phyloP scores from a whole-genome alignment of 1,140 invertebrate species.

The Trissolcus basalis region DNA sequence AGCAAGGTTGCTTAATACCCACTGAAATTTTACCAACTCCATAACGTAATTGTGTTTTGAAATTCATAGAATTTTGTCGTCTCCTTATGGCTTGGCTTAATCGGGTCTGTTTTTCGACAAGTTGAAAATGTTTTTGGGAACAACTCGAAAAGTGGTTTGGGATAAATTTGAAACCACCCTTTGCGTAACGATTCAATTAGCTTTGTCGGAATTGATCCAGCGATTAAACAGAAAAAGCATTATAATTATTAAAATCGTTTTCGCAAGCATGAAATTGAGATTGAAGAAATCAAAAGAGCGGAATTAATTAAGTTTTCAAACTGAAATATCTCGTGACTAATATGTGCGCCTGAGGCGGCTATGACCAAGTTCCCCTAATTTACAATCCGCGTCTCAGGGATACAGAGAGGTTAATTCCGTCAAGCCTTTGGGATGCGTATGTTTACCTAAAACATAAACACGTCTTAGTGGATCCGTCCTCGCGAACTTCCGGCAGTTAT shows the following conservation, averaged over 20 bases:
- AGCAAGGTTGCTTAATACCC: constrained; percentile 6
- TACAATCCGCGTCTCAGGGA: constrained; percentile 13
- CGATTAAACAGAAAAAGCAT: too few species aligned
- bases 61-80: constrained; percentile 3
- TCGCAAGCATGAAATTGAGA: too few species aligned
- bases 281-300: too few species aligned
- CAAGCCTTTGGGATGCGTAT: constrained; percentile 39
- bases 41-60: not conserved
- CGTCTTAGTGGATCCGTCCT: constrained; percentile 33
- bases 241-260: too few species aligned
- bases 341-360: not conserved
- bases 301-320: not conserved
- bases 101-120: too few species aligned
- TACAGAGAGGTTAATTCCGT: constrained; percentile 23
- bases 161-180: too few species aligned
- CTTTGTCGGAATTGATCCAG: too few species aligned
- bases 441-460: constrained; percentile 53
- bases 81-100: too few species aligned
- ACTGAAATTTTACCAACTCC: not conserved
- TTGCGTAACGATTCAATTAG: too few species aligned
- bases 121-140: too few species aligned
- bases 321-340: constrained; percentile 1
- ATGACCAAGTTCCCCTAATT: constrained; percentile 35
- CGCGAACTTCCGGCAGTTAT: constrained; percentile 54
- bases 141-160: too few species aligned